Conservation (phyloP, 2,797 vertebrate species). For the Rhinatrema bivittatum region DNA sequence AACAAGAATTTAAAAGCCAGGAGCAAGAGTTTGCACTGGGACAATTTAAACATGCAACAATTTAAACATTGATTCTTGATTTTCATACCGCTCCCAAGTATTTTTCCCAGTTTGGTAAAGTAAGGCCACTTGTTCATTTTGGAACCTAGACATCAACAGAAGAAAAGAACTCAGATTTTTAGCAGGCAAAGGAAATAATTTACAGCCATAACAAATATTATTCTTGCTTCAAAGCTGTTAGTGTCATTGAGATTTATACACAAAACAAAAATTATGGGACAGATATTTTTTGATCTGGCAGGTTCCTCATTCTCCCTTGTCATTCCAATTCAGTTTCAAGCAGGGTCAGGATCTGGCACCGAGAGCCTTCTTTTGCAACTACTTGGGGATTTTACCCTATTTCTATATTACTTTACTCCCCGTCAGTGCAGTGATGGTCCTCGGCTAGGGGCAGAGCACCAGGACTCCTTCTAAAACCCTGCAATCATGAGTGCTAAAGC, state of each 20-base stretch:
- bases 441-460: too few species aligned
- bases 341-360: too few species aligned
- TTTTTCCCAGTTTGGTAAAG: slow-evolving; percentile 70
- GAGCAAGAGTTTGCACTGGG: slow-evolving; percentile 31
- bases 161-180: slow-evolving; percentile 35
- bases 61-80: slow-evolving; percentile 25
- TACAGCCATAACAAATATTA: not conserved
- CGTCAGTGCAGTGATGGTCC: too few species aligned
- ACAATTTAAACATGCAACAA: slow-evolving; percentile 26
- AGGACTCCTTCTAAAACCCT: too few species aligned
- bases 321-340: too few species aligned
- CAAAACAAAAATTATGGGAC: too few species aligned
- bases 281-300: too few species aligned
- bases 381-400: too few species aligned
- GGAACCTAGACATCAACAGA: slow-evolving; percentile 61
- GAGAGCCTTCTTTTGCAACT: too few species aligned
- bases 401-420: too few species aligned
- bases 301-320: too few species aligned
- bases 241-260: slow-evolving; percentile 11
- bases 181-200: slow-evolving; percentile 23
- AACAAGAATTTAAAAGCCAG: slow-evolving; percentile 12
- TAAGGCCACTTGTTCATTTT: slow-evolving; percentile 65
- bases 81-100: slow-evolving; percentile 68
- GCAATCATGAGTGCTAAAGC: too few species aligned
- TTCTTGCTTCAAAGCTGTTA: not conserved